Evolutionary conservation across 1,140 invertebrate genomes (phyloP).

Genomic region (Drosophila equinoxialis): DNA sequence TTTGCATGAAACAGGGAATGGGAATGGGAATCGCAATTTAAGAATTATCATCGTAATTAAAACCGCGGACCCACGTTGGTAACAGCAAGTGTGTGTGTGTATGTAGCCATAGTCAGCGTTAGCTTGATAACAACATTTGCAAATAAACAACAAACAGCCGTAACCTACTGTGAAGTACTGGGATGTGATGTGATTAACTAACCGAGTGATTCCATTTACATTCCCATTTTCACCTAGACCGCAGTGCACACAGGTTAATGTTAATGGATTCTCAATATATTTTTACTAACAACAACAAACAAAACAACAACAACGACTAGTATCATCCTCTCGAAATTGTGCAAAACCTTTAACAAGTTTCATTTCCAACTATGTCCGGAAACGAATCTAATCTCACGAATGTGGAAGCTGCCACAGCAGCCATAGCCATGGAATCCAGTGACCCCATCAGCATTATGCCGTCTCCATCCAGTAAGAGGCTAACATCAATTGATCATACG

Average conservation of each 20-base stretch:
- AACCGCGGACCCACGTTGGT: not conserved
- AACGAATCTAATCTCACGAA: not conserved
- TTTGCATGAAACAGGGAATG: not conserved
- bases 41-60: conserved; percentile 1
- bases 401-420: not conserved
- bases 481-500: conserved; percentile 34
- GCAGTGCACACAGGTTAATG: not conserved
- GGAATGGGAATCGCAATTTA: not conserved
- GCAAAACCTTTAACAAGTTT: not conserved
- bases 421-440: not conserved
- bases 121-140: not conserved
- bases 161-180: not conserved
- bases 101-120: not conserved
- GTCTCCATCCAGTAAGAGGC: conserved; percentile 8
- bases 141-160: conserved; percentile 3
- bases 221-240: not conserved
- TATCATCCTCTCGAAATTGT: not conserved
- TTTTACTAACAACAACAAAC: not conserved
- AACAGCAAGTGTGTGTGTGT: not conserved
- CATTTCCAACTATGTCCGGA: not conserved
- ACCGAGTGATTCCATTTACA: not conserved
- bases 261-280: not conserved
- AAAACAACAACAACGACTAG: not conserved
- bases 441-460: conserved; percentile 5
- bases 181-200: not conserved